These are phyloP conservation scores for Scolopax rusticola DNA, from an alignment of 2,797 vertebrate species.

Conservation along the genomic window DNA sequence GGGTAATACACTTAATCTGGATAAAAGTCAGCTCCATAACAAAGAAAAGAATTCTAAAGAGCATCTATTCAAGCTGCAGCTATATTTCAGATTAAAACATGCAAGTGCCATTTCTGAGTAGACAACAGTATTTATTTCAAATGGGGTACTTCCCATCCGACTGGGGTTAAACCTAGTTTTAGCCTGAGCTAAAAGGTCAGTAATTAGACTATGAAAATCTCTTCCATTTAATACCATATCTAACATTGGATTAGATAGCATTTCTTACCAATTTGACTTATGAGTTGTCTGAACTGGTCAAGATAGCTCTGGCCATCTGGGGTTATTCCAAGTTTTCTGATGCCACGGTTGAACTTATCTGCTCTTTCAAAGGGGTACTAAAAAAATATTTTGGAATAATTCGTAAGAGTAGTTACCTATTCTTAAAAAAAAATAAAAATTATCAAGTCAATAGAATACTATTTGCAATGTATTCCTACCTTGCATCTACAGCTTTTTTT, in stretches of 20 bases:
- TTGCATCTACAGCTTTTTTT: not conserved
- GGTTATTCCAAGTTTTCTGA: conserved; percentile 96
- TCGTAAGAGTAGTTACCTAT: not conserved
- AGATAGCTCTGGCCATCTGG: conserved; percentile 98
- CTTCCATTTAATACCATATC: not conserved
- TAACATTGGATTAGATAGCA: not conserved
- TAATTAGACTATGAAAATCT: not conserved
- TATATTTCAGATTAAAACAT: not conserved
- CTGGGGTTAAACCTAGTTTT: not conserved
- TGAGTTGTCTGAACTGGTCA: conserved; percentile 98
- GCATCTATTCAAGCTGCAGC: not conserved
- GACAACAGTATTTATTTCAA: not conserved
- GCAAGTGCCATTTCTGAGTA: not conserved
- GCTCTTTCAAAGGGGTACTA: conserved; percentile 98
- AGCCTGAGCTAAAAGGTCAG: not conserved
- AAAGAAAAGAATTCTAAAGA: not conserved
- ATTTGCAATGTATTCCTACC: not conserved
- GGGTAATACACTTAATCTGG: not conserved
- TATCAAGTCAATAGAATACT: not conserved
- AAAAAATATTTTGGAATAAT: conserved; percentile 41
- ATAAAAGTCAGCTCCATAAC: not conserved
- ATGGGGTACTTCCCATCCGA: not conserved
- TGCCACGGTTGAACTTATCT: conserved; percentile 98
- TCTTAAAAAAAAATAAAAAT: not conserved
- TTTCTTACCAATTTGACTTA: conserved; percentile 95